Evolutionary conservation across 2,888 invertebrate genomes (phyloP), one percentile per base, ranked within the genome.

Genomic region (Temnothorax unifasciatus): DNA sequence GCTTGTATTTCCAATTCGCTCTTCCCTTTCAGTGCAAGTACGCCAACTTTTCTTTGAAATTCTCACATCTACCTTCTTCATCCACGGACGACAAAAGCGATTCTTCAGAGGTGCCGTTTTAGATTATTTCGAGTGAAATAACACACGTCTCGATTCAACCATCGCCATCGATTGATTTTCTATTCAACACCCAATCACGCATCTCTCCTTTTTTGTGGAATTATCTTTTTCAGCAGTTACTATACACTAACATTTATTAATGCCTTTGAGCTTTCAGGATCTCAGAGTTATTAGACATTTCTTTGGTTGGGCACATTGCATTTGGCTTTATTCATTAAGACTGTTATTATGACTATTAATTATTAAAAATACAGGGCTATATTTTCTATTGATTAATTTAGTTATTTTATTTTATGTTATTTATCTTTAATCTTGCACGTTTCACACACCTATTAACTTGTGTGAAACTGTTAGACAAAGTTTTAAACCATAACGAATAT

Each of bases 61-160:
- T 64, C 34, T 50, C 64, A 34, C 63, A n/a, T 64, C 41, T 63
- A 29, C 34, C 47, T 64, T 64, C 18, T 64, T 75, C 75, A 44
- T 34, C 15, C 44, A 5, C 47, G n/a, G 34, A 50, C 18, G 47
- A 68, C 47, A 63, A 63, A 64, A 15, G 34, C 63, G 34, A 63
- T 75, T 38, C 21, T 63, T 47, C 47, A 25, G 18, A 68, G 11
- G 15, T 50, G 44, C 44, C 15, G n/a, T 61, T 38, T 61, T 38
- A 63, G 29, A 15, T 75, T 75, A 75, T 75, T 75, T 50, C 63
- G 63, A 34, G 47, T 63, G 75, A 75, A 75, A 75, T 75, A 63
- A 64, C 64, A 75, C 34, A 47, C 64, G 34, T 29, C 34, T 57
- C 18, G 64, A 50, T 21, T 25, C 47, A 21, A 6, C 6, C 29